These are phyloP conservation scores for Nebria salina DNA, from an alignment of 2,888 invertebrate genomes.

Conservation along the genomic window DNA sequence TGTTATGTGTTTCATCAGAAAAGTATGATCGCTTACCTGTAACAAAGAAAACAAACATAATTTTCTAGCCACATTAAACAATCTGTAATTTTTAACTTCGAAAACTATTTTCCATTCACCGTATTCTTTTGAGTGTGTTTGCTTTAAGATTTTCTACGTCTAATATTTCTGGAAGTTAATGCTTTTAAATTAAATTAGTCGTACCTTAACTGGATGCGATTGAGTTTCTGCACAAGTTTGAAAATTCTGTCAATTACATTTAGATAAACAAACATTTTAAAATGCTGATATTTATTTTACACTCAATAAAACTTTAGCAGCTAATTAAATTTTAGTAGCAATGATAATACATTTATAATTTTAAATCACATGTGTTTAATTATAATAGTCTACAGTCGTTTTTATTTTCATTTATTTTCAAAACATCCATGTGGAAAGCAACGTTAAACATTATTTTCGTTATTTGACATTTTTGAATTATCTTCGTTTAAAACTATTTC, in stretches of 20 bases:
- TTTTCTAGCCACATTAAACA: background rate
- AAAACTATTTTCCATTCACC: background rate
- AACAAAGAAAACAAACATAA: background rate
- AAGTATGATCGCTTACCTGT: background rate
- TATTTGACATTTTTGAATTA: background rate
- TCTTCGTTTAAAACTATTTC: background rate
- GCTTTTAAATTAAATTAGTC: constrained; percentile 38
- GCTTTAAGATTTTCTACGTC: constrained; percentile 3
- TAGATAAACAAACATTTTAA: no score
- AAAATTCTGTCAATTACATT: background rate
- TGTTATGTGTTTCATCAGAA: background rate
- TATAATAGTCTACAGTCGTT: no score
- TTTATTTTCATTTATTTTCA: no score
- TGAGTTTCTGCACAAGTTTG: background rate
- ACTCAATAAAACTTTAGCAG: no score
- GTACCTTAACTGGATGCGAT: constrained; percentile 24
- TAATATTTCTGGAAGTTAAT: constrained; percentile 17
- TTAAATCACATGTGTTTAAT: no score
- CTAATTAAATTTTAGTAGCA: no score
- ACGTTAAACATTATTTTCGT: no score
- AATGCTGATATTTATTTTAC: no score
- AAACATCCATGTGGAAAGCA: no score
- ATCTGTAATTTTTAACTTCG: background rate
- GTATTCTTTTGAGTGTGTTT: background rate
- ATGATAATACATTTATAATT: no score